Base-by-base conservation (phyloP, 2,888 invertebrate genomes). In the Myathropa florea region DNA sequence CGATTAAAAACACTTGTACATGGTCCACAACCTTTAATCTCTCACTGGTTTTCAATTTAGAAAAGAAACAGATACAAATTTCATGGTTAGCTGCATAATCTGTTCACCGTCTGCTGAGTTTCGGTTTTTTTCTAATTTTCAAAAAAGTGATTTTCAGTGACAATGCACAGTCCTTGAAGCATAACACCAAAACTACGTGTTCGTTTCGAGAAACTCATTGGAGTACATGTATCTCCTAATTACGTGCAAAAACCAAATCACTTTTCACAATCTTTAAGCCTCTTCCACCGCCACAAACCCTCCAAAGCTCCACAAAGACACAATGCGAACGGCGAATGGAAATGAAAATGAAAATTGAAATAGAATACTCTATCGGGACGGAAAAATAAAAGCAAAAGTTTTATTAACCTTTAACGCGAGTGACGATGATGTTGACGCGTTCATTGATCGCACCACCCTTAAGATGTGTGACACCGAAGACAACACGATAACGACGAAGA, bases 351-450 rank as follows among this genome's bases (percentile, higher is more conserved):
- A 30, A n/a, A 67, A 63, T 75, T 39, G 67, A 71, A 81, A 72
- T 33, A 39, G 71, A 80, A 80, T 67, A 71, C 65, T 61, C 70
- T 55, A 71, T 76, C 46, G 61, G 33, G 83, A 78, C 73, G 65
- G 82, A 82, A 73, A 73, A 79, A 78, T 72, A 86, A 86, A 86
- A 86, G 86, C 86, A 86, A 86, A 83, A 86, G 86, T 86, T 86
- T 83, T 78, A 83, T 79, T 86, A 75, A 86, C 83, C 86, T 79
- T 67, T 64, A 46, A 64, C 83, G 78, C 77, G 61, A 63, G 21
- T 65, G 76, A 18, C 46, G 46, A 46, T 18, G 46, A 18, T 46
- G 46, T 18, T 18, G 46, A 71, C 70, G 70, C 86, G 73, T 83
- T 86, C 83, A 78, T 75, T 83, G 83, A 78, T 83, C 86, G 73